Evolutionary conservation across 2,113 vertebrate species (phyloP).

Genomic region (Gymnobelideus leadbeateri): DNA sequence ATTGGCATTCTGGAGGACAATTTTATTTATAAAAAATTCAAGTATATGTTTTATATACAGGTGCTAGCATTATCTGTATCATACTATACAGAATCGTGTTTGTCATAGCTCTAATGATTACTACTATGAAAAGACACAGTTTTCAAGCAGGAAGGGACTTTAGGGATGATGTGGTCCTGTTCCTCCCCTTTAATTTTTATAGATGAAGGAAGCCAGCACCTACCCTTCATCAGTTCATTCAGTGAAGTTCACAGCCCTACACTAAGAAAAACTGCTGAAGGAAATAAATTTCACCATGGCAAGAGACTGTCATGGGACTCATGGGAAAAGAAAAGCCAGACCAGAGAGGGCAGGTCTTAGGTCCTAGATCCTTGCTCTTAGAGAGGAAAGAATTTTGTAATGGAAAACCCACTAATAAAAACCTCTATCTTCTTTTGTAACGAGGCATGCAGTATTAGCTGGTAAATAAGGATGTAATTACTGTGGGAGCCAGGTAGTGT

Average conservation of each 20-base stretch:
- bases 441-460: slow-evolving; percentile 33
- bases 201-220: slow-evolving; percentile 47
- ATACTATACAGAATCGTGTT: neutral
- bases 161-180: neutral
- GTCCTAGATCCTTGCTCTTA: neutral
- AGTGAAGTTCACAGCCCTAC: neutral
- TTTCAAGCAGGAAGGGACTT: slow-evolving; percentile 43
- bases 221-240: slow-evolving; percentile 13
- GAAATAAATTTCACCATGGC: slow-evolving; percentile 42
- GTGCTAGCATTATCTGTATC: neutral
- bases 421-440: neutral
- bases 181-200: slow-evolving; percentile 30
- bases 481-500: neutral
- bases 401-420: neutral
- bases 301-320: slow-evolving; percentile 26
- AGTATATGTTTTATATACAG: slow-evolving; percentile 12
- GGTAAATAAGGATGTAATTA: slow-evolving; percentile 11
- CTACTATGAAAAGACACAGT: slow-evolving; percentile 15
- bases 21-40: slow-evolving; percentile 59
- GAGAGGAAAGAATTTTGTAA: neutral
- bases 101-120: neutral
- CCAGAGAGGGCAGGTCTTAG: neutral
- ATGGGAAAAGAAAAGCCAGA: slow-evolving; percentile 17
- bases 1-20: slow-evolving; percentile 25
- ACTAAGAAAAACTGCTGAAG: slow-evolving; percentile 24